Percentiles rank a stretch among this genome's conserved stretches.
phyloP scores from a whole-genome alignment of 2,797 vertebrate genomes.

The Nothura maculosa region DNA sequence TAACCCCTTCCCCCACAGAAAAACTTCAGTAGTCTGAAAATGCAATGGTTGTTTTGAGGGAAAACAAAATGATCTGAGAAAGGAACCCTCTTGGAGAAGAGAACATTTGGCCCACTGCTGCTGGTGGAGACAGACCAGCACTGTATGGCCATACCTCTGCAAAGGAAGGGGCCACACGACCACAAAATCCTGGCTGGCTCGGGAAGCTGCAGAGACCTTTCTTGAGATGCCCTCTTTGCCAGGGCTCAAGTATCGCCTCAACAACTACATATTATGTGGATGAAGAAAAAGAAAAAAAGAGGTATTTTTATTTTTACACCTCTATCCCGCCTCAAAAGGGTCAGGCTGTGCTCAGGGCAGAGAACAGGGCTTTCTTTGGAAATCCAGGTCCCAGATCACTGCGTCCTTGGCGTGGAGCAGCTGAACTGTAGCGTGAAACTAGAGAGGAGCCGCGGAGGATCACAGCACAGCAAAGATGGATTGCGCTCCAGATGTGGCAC shows the following conservation, averaged over 20 bases:
- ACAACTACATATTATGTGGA: too few relatives aligned
- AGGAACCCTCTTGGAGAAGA: constrained; percentile 14
- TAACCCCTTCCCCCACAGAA: neutral
- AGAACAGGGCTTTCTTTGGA: neutral
- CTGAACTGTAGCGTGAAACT: neutral
- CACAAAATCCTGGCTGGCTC: neutral
- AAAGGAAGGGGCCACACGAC: neutral
- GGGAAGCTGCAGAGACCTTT: neutral
- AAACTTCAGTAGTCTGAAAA: constrained; percentile 26
- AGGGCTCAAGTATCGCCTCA: neutral
- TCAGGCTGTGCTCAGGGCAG: neutral
- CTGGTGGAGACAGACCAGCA: neutral
- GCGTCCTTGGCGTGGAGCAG: neutral
- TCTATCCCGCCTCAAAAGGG: neutral
- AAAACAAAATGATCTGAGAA: constrained; percentile 9
- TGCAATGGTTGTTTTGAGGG: neutral
- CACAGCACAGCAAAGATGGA: neutral
- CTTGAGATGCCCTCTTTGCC: neutral
- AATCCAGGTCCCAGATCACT: neutral
- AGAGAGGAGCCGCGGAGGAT: neutral
- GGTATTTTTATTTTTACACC: neutral
- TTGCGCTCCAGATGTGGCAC: constrained; percentile 24
- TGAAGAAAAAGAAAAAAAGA: neutral
- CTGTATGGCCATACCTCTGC: accelerated
- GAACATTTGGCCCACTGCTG: neutral